Evolutionary conservation across 2,113 vertebrate species (phyloP).

Genomic region (Acanthisitta chloris): DNA sequence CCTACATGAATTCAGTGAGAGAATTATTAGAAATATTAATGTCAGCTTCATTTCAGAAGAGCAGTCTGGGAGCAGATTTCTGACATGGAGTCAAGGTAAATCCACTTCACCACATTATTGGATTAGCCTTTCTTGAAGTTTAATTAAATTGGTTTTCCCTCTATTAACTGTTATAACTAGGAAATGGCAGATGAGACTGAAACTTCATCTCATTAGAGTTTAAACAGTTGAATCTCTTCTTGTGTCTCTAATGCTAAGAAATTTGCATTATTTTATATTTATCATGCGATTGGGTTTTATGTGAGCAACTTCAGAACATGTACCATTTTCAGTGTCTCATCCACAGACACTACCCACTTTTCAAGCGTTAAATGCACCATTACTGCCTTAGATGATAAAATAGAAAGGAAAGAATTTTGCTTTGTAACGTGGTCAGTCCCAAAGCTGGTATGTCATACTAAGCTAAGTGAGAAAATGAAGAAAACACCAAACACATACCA

Average conservation of each 20-base stretch:
- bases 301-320: not conserved
- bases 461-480: not conserved
- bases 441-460: not conserved
- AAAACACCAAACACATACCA: accelerated
- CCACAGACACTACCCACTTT: not conserved
- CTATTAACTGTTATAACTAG: not conserved
- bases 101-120: not conserved
- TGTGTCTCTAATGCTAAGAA: not conserved
- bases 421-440: not conserved
- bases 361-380: not conserved
- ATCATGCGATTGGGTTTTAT: not conserved
- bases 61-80: not conserved
- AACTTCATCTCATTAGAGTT: slow-evolving; percentile 1
- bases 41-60: not conserved
- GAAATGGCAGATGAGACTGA: not conserved
- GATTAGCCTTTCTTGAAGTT: slow-evolving; percentile 11
- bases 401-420: not conserved
- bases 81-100: not conserved
- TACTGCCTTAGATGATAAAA: not conserved
- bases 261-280: not conserved
- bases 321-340: not conserved
- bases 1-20: not conserved
- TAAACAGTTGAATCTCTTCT: slow-evolving; percentile 7
- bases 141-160: slow-evolving; percentile 25
- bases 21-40: not conserved